Evolutionary conservation across 2,113 vertebrate species (phyloP).

Genomic region (Lophura nycthemera): DNA sequence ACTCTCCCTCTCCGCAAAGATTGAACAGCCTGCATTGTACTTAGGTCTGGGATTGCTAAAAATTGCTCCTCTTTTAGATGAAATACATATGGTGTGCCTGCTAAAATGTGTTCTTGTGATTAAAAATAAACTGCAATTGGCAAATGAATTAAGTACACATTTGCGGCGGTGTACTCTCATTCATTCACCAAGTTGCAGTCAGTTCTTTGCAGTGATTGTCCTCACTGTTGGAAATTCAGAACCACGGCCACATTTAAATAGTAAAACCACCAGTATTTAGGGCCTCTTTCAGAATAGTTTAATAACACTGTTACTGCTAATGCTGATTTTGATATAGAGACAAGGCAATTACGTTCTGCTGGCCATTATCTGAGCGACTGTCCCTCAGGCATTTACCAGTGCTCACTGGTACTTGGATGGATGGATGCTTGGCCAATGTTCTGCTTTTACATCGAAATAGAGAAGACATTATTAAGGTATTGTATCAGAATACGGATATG

Average conservation of each 20-base stretch:
- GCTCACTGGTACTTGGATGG: accelerated
- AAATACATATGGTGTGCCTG: neutral
- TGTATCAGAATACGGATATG: accelerated
- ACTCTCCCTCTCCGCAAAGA: neutral
- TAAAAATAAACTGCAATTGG: neutral
- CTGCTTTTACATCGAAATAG: neutral
- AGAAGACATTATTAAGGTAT: neutral
- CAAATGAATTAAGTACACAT: neutral
- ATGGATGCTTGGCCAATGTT: neutral
- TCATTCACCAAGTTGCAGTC: neutral
- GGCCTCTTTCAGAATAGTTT: neutral
- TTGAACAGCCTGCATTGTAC: neutral
- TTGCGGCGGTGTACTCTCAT: neutral
- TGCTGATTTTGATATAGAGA: neutral
- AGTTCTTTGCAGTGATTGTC: neutral
- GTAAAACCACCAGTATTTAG: neutral
- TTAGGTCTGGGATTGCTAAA: neutral
- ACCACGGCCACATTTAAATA: accelerated
- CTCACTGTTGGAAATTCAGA: neutral
- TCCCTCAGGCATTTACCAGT: neutral
- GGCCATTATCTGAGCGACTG: neutral
- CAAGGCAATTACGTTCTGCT: neutral
- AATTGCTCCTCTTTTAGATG: neutral
- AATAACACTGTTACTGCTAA: neutral
- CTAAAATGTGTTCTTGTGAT: neutral